A percentile compares a stretch with the other conserved stretches of the same genome.
Evolutionary conservation across 2,113 vertebrate species (phyloP).

Genomic region (Chloroceryle aenea): DNA sequence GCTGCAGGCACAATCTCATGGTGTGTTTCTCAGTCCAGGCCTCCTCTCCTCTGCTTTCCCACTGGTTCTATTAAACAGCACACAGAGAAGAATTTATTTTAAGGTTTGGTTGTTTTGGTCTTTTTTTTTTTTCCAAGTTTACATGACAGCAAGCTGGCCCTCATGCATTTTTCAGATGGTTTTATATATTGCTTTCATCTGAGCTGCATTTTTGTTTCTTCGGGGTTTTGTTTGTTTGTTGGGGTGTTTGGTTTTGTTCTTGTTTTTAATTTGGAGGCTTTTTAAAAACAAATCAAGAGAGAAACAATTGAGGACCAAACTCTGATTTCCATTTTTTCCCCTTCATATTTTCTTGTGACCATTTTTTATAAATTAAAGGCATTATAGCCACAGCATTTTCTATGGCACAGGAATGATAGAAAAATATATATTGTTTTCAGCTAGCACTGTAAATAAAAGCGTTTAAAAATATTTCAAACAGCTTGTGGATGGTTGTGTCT

Average conservation of each 20-base stretch:
- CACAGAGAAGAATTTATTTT: conserved; percentile 28
- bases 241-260: neutral
- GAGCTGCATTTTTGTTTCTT: neutral
- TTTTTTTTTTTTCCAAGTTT: conserved; percentile 30
- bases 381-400: conserved; percentile 70
- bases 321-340: conserved; percentile 59
- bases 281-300: conserved; percentile 49
- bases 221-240: too few species aligned
- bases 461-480: conserved; percentile 63
- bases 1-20: neutral
- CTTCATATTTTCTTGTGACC: conserved; percentile 59
- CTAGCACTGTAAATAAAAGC: conserved; percentile 77
- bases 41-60: neutral
- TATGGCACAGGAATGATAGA: conserved; percentile 69
- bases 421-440: conserved; percentile 79
- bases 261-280: conserved; percentile 66
- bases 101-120: neutral
- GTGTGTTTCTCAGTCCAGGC: neutral
- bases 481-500: neutral
- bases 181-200: conserved; percentile 68
- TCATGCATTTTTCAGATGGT: conserved; percentile 55
- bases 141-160: conserved; percentile 60
- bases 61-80: conserved; percentile 12
- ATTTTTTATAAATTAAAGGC: conserved; percentile 74
- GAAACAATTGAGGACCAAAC: conserved; percentile 69